Evolutionary conservation across 2,888 invertebrate genomes (phyloP), one percentile per base, ranked within the genome.

Genomic region (Hypolimnas misippus): DNA sequence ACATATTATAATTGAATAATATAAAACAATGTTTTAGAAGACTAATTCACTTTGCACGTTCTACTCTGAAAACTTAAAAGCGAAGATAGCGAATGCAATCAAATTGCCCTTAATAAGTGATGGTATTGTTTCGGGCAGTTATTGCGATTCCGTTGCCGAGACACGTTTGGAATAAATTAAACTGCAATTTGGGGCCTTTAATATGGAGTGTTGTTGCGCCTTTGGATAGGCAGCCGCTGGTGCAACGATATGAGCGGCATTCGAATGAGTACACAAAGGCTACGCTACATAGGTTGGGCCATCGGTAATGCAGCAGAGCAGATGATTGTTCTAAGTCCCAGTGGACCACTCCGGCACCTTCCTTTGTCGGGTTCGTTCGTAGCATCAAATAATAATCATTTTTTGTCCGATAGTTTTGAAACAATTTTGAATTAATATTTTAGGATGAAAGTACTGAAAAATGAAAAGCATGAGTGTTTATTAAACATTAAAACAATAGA

Each of bases 141-240:
- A 90, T 89, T 90, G 85, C 89, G 85, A 89, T 87, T 87, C 86
- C 83, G 86, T 87, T 89, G 87, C 88, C 85, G 88, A 86, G 87
- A 90, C 91, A 91, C 91, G 91, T 84, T 76, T 87, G 76, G 91
- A 89, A 92, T 92, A 91, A 89, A 90, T 91, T 90, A 89, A 90
- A 90, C 83, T 88, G 87, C 89, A 89, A 89, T 92, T 92, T 89
- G 86, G 87, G 80, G 83, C 85, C 82, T 89, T 90, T 90, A 90
- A 89, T 90, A 89, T 87, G 88, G 84, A 87, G 87, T 87, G 86
- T 86, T 89, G 89, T 88, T 86, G 82, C 83, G 84, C 83, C 83
- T 86, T 86, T 87, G 87, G 82, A 81, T 84, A 85, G 82, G 83
- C 77, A 83, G 77, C 80, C 78, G 79, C 78, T 75, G 76, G 79